These are phyloP conservation scores for Noctua janthina DNA, from an alignment of 2,888 invertebrate genomes.

Conservation along the genomic window DNA sequence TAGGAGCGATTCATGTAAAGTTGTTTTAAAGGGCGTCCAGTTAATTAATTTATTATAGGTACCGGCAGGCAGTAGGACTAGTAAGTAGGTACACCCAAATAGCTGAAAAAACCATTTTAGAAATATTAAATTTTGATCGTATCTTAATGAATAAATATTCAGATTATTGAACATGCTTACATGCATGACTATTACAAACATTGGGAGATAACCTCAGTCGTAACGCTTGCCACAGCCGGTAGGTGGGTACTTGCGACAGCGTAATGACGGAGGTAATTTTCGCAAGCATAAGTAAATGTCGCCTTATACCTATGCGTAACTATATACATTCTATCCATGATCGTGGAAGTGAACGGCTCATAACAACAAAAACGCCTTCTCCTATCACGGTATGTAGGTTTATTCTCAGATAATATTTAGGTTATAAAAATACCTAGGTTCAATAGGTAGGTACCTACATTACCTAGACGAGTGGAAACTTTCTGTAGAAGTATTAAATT, in stretches of 20 bases:
- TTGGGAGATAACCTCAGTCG: conserved; percentile 14
- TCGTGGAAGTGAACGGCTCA: conserved; percentile 52
- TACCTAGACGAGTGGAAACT: not conserved
- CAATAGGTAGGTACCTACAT: no score
- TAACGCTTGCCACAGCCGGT: conserved; percentile 28
- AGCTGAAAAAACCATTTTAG: not conserved
- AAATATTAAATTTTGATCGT: not conserved
- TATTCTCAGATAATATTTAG: not conserved
- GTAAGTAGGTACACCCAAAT: no score
- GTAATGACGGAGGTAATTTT: conserved; percentile 58
- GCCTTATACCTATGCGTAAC: conserved; percentile 38
- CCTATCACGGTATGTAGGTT: not conserved
- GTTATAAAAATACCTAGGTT: not conserved
- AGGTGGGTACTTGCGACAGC: conserved; percentile 23
- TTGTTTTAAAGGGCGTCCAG: not conserved
- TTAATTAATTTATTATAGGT: not conserved
- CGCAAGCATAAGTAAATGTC: conserved; percentile 59
- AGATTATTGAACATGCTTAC: not conserved
- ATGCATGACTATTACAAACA: not conserved
- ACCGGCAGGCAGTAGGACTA: no score
- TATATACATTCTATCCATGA: conserved; percentile 43
- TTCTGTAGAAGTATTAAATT: not conserved
- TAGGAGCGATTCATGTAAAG: not conserved
- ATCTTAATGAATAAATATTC: not conserved
- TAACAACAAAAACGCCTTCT: conserved; percentile 14